Conservation (phyloP, 1,140 invertebrate genomes). For the Thaumatotibia leucotreta region DNA sequence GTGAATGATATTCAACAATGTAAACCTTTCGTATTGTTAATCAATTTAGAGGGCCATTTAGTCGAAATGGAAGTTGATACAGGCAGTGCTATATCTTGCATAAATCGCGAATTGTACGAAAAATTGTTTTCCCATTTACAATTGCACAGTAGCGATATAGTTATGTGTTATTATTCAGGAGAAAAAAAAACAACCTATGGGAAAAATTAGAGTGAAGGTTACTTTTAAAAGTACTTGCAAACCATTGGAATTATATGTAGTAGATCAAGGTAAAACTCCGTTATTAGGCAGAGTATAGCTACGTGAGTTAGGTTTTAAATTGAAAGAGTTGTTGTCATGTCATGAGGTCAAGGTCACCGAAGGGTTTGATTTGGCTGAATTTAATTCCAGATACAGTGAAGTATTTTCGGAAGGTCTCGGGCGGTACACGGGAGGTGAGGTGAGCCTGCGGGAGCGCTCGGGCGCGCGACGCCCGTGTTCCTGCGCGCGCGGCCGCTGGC, state of each 20-base stretch:
- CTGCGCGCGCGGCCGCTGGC: conserved; percentile 2
- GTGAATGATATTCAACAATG: not conserved
- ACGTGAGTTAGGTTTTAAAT: not conserved
- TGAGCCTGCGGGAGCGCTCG: not conserved
- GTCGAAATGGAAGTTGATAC: not conserved
- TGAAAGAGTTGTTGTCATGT: not conserved
- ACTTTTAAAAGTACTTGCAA: not conserved
- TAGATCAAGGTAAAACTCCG: not conserved
- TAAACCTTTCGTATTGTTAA: not conserved
- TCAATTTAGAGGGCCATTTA: not conserved
- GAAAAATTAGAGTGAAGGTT: conserved; percentile 1
- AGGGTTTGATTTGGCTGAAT: not conserved
- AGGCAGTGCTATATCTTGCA: not conserved
- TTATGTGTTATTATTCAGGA: conserved; percentile 2
- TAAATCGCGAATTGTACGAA: not conserved
- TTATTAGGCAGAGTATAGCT: not conserved
- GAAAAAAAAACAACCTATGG: not conserved
- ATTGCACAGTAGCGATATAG: not conserved
- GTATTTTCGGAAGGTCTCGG: conserved; percentile 3
- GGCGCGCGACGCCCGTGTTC: conserved; percentile 2
- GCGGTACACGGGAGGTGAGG: conserved; percentile 9
- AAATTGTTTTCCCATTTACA: not conserved
- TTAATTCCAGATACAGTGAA: conserved; percentile 11
- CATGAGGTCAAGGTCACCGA: not conserved
- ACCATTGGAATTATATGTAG: not conserved